Evolutionary conservation across 2,797 vertebrate genomes (phyloP), one percentile per base, ranked within the genome.

Genomic region (Lagocephalus sceleratus): DNA sequence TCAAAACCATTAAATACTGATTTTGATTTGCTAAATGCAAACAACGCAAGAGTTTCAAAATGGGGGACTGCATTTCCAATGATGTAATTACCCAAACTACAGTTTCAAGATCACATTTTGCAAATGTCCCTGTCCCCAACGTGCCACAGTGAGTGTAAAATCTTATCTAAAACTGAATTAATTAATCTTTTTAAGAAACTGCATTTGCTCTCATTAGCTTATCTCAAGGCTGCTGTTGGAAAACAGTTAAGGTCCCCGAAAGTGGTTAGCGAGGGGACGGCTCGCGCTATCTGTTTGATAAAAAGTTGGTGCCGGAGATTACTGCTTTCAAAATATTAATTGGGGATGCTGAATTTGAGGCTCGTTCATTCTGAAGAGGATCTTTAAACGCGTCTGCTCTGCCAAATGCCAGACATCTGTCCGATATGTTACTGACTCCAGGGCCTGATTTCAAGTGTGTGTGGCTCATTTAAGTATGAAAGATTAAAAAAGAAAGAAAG

Each of bases 1-100:
- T 39, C 58, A 38, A 49, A 43, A 41, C 22, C 21, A 54, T 51
- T 15, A 56, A 64, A 54, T 2, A 48, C 23, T 3, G 15, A 14
- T 21, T 17, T n/a, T 46, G 2, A 38, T 25, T 16, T 42, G 11
- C 55, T 45, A 4, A 46, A 48, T 10, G 20, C 39, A 5, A 51
- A 51, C 6, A 43, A 6, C 47, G 6, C 4, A 23, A 21, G 38
- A 26, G 41, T 22, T 15, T 22, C 6, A 42, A 21, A 57, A 32
- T 47, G 4, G 7, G 7, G 19, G 8, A 20, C 14, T 20, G 11
- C 12, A 7, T 35, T 40, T 53, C 43, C 35, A 41, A 47, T 40
- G 8, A 45, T 50, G 10, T 15, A 32, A 41, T 40, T 45, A 23
- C 15, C 10, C 17, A 44, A 53, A 20, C 15, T 43, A 38, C 44